Evolutionary conservation across 1,140 invertebrate species (phyloP).

Genomic region (Steinernema khuongi): DNA sequence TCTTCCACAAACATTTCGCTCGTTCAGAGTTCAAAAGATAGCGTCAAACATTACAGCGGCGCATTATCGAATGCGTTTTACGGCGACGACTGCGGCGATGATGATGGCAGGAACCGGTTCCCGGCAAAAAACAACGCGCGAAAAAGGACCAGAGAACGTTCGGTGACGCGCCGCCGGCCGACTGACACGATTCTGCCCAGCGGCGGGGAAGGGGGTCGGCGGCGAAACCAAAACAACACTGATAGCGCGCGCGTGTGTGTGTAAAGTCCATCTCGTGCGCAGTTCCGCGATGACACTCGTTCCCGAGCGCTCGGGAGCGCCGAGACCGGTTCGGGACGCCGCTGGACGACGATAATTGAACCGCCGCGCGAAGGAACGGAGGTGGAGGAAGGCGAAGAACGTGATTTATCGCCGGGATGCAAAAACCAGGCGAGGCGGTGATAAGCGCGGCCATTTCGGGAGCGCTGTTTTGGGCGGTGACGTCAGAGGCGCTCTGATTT

Average conservation of each 20-base stretch:
- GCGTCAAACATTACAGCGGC: conserved; percentile 11
- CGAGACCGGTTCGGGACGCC: neutral
- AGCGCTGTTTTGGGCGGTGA: no score
- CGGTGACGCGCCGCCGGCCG: neutral
- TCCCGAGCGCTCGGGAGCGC: neutral
- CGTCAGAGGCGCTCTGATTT: no score
- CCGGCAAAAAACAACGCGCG: conserved; percentile 4
- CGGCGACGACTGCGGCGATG: neutral
- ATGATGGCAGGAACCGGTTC: conserved; percentile 4
- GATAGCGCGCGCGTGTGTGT: neutral
- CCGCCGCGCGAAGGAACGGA: neutral
- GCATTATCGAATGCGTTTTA: conserved; percentile 3
- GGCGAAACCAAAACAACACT: neutral
- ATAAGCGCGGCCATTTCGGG: no score
- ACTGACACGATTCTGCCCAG: conserved; percentile 4
- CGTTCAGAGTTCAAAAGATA: conserved; percentile 17
- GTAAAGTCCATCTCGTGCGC: conserved; percentile 3
- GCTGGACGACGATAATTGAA: conserved; percentile 4
- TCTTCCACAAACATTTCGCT: neutral
- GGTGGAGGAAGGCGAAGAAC: neutral
- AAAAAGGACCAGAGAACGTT: conserved; percentile 13
- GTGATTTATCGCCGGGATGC: neutral
- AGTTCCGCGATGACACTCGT: conserved; percentile 2
- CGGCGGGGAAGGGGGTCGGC: neutral
- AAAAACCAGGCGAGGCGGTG: no score